Conservation (phyloP, 2,113 vertebrate species). For the Setophaga kirtlandii region DNA sequence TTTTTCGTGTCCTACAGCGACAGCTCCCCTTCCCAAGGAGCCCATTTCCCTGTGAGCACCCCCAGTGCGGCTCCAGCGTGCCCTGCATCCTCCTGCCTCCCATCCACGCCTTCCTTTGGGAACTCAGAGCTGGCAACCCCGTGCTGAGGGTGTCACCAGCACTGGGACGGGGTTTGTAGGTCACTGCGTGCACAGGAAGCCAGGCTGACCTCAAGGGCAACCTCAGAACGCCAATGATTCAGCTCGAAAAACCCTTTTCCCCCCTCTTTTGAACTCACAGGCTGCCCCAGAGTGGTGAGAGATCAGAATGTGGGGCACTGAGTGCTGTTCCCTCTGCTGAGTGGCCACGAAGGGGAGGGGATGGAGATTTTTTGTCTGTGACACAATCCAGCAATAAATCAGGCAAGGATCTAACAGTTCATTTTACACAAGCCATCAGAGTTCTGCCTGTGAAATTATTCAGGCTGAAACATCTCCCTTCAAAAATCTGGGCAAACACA, state of each 20-base stretch:
- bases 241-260: neutral
- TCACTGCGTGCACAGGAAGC: neutral
- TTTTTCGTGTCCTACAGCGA: accelerated
- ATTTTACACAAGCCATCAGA: neutral
- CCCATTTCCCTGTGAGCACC: neutral
- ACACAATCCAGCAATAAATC: neutral
- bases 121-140: neutral
- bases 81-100: neutral
- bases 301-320: neutral
- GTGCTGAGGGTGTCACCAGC: accelerated
- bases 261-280: neutral
- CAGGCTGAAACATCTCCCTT: neutral
- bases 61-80: accelerated
- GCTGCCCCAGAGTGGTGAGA: accelerated
- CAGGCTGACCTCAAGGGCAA: neutral
- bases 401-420: neutral
- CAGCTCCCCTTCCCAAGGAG: neutral
- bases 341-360: neutral
- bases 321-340: neutral
- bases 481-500: neutral
- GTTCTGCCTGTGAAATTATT: neutral
- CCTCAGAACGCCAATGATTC: neutral
- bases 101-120: neutral
- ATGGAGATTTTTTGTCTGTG: neutral
- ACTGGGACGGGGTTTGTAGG: neutral